Conservation (phyloP, 1,140 invertebrate genomes). For the Maconellicoccus hirsutus region DNA sequence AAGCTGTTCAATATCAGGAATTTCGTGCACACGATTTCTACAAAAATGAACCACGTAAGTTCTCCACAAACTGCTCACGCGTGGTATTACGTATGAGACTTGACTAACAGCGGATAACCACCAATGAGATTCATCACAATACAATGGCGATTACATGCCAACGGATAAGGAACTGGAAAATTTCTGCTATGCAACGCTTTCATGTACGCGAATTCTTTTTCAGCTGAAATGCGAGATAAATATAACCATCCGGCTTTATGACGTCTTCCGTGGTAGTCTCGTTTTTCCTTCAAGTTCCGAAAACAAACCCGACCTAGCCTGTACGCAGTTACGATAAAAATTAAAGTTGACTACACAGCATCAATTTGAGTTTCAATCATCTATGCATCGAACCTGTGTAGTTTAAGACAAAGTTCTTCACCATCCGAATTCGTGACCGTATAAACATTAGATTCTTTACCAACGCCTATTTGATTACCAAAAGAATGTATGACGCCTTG, state of each 20-base stretch:
- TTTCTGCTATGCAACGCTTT: constrained; percentile 78
- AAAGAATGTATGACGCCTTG: constrained; percentile 71
- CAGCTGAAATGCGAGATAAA: constrained; percentile 89
- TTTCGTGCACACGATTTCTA: constrained; percentile 69
- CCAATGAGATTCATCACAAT: constrained; percentile 90
- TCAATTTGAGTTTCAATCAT: too few relatives aligned
- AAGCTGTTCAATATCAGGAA: constrained; percentile 62
- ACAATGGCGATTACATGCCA: constrained; percentile 92
- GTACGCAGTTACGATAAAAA: constrained; percentile 20
- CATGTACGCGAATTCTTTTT: constrained; percentile 98
- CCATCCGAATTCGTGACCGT: constrained; percentile 67
- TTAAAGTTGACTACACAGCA: too few relatives aligned
- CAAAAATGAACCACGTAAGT: too few relatives aligned
- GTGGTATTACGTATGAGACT: too few relatives aligned
- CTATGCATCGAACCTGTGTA: constrained; percentile 58
- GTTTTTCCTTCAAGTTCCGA: constrained; percentile 88
- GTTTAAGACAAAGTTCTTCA: constrained; percentile 69
- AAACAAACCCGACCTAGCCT: constrained; percentile 91
- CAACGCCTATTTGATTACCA: constrained; percentile 97
- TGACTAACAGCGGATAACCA: constrained; percentile 53
- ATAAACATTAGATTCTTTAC: constrained; percentile 95
- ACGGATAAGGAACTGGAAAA: constrained; percentile 90
- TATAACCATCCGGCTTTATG: constrained; percentile 91
- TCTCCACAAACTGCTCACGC: too few relatives aligned
- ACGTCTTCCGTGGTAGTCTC: constrained; percentile 91